A percentile compares a stretch with the other conserved stretches of the same genome.
Evolutionary conservation across 2,888 invertebrate genomes (phyloP).

Genomic region (Pyrrhia umbra): DNA sequence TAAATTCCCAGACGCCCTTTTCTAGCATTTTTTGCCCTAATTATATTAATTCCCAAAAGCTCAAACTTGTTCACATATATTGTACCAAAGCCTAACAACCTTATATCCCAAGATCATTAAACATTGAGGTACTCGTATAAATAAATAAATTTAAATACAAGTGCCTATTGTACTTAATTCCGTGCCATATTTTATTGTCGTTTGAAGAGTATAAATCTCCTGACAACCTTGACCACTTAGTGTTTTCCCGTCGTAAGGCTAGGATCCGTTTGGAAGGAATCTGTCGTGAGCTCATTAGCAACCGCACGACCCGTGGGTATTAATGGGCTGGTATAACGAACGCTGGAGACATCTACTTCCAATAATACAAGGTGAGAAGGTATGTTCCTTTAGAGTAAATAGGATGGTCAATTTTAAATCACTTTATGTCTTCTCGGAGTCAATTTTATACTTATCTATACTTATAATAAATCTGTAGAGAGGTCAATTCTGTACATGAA

Average conservation of each 20-base stretch:
- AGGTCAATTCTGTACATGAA: too few relatives aligned
- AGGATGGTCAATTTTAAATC: too few relatives aligned
- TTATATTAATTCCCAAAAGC: too few relatives aligned
- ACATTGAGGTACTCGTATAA: neutral
- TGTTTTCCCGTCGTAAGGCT: constrained; percentile 32
- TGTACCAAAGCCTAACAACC: neutral
- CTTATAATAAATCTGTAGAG: too few relatives aligned
- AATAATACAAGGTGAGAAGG: neutral
- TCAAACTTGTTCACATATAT: too few relatives aligned
- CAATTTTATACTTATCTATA: too few relatives aligned
- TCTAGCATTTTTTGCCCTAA: too few relatives aligned
- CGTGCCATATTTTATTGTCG: neutral
- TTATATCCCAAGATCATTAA: neutral
- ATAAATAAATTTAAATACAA: constrained; percentile 1
- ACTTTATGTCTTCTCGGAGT: too few relatives aligned
- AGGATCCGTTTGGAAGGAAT: constrained; percentile 50
- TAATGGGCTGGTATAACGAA: constrained; percentile 22
- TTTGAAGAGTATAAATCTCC: constrained; percentile 26
- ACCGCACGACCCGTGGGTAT: constrained; percentile 17
- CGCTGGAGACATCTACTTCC: neutral
- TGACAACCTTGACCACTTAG: constrained; percentile 41
- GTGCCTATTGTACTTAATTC: neutral
- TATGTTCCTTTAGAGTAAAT: neutral
- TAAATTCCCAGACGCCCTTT: too few relatives aligned
- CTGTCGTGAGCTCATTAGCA: constrained; percentile 47